Conservation (phyloP, 2,888 invertebrate species). For the Antheraea assamensis region DNA sequence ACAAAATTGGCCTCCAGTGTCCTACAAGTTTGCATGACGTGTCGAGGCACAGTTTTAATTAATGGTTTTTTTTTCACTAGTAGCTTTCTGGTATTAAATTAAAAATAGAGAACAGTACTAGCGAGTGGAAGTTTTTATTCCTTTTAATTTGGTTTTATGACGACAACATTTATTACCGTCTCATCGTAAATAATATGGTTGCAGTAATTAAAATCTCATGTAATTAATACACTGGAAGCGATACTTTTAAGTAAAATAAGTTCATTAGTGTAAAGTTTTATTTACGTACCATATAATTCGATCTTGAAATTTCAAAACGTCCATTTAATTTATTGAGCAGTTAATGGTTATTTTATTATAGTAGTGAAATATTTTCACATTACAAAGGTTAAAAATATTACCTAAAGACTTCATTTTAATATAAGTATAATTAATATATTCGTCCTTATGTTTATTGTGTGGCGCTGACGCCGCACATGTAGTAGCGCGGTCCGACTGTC, state of each 20-base stretch:
- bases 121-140: neutral
- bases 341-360: neutral
- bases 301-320: neutral
- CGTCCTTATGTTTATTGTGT: too few species aligned
- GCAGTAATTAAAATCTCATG: neutral
- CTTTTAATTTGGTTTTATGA: neutral
- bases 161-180: neutral
- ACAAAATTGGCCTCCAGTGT: constrained; percentile 50
- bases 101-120: neutral
- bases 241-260: neutral
- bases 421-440: too few species aligned
- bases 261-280: neutral
- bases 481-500: too few species aligned
- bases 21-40: constrained; percentile 27
- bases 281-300: neutral
- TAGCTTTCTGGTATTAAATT: neutral
- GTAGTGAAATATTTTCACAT: too few species aligned
- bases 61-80: constrained; percentile 10
- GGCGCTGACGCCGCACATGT: too few species aligned
- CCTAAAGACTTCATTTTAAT: too few species aligned
- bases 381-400: too few species aligned
- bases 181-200: neutral
- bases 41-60: constrained; percentile 21
- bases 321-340: neutral
- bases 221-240: neutral